Evolutionary conservation across 2,113 vertebrate genomes (phyloP), one percentile per base, ranked within the genome.

Genomic region (Bungarus multicinctus): DNA sequence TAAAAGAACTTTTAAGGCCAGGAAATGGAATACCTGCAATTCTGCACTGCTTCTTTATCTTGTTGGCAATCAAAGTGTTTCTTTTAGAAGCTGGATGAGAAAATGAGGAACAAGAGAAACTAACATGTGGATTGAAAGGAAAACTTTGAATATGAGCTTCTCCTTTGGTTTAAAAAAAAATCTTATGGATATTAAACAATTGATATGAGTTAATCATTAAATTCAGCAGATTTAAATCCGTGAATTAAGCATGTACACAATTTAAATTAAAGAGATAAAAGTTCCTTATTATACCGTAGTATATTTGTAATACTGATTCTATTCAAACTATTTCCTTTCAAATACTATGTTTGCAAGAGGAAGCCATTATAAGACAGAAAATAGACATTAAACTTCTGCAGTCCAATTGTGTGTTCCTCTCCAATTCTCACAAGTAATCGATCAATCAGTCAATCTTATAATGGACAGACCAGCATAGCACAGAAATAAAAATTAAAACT

Each of bases 11-110:
- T 89, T 64, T 74, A 89, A 91, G 91, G 88, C 25, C 53, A 85
- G 50, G 53, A 34, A 45, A 89, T 64, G 23, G 88, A 89, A 45
- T 88, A 69, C 55, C 93, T 87, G 91, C 64, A 57, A 94, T 69
- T 43, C 43, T 87, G 60, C 74, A 74, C 34, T 89, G 64, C 27
- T 52, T 86, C 8, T 89, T 20, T 92, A 47, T 91, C 53, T 92
- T 89, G 23, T 39, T 52, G 39, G 50, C 20, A 85, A 90, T 87
- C 92, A 91, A 90, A 94, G 54, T 11, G 11, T 34, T 52, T 8
- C 7, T 50, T 94, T 30, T n/a, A 25, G 39, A 39, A 93, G 16
- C 25, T 16, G 53, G 50, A 58, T 53, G 74, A 91, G 25, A 86
- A 45, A 64, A n/a, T 1, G 3, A 93, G 57, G 45, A 89, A 89